These are phyloP conservation scores for Limnephilus rhombicus DNA, from an alignment of 2,888 invertebrate genomes.

Conservation along the genomic window DNA sequence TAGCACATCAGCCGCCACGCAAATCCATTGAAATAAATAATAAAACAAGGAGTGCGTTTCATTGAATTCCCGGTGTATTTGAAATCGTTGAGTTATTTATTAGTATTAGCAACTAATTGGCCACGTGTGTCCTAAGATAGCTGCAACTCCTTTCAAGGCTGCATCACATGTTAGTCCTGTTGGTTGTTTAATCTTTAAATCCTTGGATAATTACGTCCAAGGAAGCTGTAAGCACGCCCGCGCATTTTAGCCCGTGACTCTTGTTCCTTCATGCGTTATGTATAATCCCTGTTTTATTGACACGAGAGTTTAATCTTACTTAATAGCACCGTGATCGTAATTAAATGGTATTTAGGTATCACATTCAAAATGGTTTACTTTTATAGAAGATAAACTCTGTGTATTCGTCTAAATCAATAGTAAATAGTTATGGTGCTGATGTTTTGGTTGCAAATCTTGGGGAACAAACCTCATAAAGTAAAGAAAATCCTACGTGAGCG, in stretches of 20 bases:
- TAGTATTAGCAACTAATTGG: neutral
- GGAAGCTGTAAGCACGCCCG: slow-evolving; percentile 16
- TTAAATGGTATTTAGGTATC: no score
- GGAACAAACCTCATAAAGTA: no score
- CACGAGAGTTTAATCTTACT: neutral
- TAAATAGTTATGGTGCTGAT: no score
- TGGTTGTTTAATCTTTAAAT: neutral
- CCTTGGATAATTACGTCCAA: neutral
- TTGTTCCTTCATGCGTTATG: slow-evolving; percentile 20
- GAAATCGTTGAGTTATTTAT: neutral
- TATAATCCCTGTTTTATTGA: neutral
- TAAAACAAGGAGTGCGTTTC: neutral
- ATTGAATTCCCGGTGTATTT: neutral
- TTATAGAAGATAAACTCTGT: neutral
- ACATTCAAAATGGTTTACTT: no score
- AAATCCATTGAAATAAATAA: neutral
- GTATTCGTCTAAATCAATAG: no score
- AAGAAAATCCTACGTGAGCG: no score
- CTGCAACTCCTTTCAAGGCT: neutral
- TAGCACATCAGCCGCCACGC: neutral
- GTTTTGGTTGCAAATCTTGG: no score
- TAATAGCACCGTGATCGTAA: neutral
- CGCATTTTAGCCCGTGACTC: neutral
- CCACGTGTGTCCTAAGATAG: neutral
- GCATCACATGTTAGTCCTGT: neutral